Evolutionary conservation across 2,888 invertebrate genomes (phyloP).

Genomic region (Lochmaea crataegi): DNA sequence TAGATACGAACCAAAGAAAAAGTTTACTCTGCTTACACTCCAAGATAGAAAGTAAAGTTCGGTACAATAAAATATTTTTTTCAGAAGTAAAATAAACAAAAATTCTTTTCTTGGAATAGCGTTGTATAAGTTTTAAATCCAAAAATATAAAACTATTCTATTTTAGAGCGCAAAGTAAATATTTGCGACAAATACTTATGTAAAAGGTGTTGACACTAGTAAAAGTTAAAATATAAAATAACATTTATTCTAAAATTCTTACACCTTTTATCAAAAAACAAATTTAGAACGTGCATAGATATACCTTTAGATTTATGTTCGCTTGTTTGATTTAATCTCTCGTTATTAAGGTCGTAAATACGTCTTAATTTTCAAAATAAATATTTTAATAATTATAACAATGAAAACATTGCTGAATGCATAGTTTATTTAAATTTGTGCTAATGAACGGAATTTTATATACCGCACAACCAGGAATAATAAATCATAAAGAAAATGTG

Average conservation of each 20-base stretch:
- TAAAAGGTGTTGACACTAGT: conserved; percentile 47
- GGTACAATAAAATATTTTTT: conserved; percentile 14
- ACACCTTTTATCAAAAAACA: conserved; percentile 44
- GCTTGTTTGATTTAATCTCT: neutral
- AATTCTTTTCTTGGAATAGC: conserved; percentile 23
- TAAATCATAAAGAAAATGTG: too few relatives aligned
- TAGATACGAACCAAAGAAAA: conserved; percentile 7
- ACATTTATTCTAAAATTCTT: conserved; percentile 50
- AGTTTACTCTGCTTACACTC: conserved; percentile 21
- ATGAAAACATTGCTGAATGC: neutral
- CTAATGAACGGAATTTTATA: too few relatives aligned
- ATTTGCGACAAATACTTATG: conserved; percentile 47
- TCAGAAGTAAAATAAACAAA: conserved; percentile 16
- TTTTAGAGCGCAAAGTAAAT: conserved; percentile 40
- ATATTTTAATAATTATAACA: neutral
- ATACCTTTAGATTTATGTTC: conserved; percentile 10
- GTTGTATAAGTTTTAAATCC: conserved; percentile 19
- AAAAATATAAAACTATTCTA: conserved; percentile 34
- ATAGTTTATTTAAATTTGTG: neutral
- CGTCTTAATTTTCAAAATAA: conserved; percentile 1
- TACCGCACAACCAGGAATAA: too few relatives aligned
- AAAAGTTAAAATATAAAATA: conserved; percentile 50
- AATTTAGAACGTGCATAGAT: conserved; percentile 32
- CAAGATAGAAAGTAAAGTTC: conserved; percentile 22
- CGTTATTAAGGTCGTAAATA: neutral